Evolutionary conservation across 1,140 invertebrate species (phyloP).

Genomic region (Achatina immaculata): DNA sequence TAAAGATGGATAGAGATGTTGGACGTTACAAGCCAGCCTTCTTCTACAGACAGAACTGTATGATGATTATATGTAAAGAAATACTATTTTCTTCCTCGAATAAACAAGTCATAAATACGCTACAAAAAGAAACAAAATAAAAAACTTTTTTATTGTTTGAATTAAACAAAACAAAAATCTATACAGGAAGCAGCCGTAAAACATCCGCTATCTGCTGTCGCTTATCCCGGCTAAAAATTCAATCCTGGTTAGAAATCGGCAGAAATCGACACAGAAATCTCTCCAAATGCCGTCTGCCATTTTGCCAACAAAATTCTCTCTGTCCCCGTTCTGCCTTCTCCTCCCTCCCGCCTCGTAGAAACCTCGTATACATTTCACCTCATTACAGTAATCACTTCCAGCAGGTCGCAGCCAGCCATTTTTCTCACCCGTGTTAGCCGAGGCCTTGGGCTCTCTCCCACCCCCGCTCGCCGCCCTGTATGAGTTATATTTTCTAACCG

Average conservation of each 20-base stretch:
- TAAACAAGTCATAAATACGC: too few relatives aligned
- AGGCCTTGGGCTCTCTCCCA: background rate
- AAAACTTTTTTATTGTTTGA: too few relatives aligned
- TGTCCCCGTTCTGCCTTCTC: background rate
- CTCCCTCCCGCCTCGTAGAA: background rate
- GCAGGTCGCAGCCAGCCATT: background rate
- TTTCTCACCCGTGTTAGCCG: background rate
- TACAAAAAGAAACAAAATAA: too few relatives aligned
- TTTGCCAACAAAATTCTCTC: background rate
- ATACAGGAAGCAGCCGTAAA: too few relatives aligned
- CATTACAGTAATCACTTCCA: background rate
- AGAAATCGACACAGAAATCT: background rate
- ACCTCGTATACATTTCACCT: background rate
- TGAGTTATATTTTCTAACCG: constrained; percentile 32
- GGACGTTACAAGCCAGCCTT: too few relatives aligned
- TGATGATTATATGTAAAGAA: too few relatives aligned
- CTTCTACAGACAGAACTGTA: too few relatives aligned
- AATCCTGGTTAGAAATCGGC: background rate
- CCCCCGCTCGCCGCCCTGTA: background rate
- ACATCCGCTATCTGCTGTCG: too few relatives aligned
- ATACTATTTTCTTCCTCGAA: too few relatives aligned
- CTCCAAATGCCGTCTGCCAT: background rate
- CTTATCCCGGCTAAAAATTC: too few relatives aligned
- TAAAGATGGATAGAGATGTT: too few relatives aligned
- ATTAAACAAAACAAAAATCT: too few relatives aligned